Percentiles rank a stretch among this genome's conserved stretches.
These are phyloP conservation scores for Plagiodera versicolora DNA, from an alignment of 2,888 invertebrate species.

Conservation along the genomic window DNA sequence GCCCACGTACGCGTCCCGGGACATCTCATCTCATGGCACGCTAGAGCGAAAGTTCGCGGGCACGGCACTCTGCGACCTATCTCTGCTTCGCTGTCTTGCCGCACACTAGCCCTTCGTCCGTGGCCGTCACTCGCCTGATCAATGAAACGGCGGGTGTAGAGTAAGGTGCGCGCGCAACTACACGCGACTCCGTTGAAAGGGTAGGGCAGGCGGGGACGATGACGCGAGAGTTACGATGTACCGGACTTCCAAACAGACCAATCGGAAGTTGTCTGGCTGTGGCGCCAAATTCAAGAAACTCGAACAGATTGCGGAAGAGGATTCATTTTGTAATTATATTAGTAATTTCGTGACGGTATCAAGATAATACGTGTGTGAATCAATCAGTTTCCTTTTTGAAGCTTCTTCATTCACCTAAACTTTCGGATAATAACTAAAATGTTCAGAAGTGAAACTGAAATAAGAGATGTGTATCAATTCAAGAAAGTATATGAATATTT, in stretches of 20 bases:
- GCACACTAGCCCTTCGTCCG: constrained; percentile 35
- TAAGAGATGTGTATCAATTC: too few species aligned
- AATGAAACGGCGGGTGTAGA: constrained; percentile 57
- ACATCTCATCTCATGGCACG: constrained; percentile 57
- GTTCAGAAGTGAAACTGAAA: too few species aligned
- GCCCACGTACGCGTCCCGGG: constrained; percentile 65
- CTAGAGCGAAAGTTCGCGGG: constrained; percentile 6
- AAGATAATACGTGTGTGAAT: too few species aligned
- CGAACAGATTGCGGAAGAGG: too few species aligned
- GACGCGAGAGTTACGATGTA: background rate
- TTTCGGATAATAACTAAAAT: too few species aligned
- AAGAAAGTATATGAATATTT: too few species aligned
- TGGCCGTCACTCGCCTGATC: constrained; percentile 45
- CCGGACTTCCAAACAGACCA: constrained; percentile 28
- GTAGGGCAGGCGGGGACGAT: constrained; percentile 8
- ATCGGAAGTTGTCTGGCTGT: too few species aligned
- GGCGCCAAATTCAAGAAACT: too few species aligned
- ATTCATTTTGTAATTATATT: too few species aligned
- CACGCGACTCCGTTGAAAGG: constrained; percentile 28
- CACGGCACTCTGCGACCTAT: background rate
- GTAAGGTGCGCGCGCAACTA: constrained; percentile 49
- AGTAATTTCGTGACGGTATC: too few species aligned
- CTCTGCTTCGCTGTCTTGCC: constrained; percentile 30
- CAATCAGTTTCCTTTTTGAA: too few species aligned
- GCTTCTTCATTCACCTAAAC: too few species aligned